Evolutionary conservation across 92 coral and sea anemone species (phyloP), one percentile per base, ranked within the genome.

Genomic region (Siderastrea siderea): DNA sequence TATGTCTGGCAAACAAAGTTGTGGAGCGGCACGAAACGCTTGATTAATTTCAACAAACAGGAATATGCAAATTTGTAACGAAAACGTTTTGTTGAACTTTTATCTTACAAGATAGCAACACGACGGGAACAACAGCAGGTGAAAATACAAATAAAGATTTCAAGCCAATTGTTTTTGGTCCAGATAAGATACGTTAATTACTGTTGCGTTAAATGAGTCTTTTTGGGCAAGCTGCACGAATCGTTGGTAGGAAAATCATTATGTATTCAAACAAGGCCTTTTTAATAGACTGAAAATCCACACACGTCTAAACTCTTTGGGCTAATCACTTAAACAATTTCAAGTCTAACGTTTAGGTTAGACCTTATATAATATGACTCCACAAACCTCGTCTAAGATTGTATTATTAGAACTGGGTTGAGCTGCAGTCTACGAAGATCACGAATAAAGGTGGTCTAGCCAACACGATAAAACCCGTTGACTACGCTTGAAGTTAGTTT

Each of bases 31-130:
- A 7, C n/a, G 7, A 13, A 11, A 7, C 60, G 57, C 48, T 12
- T 17, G 46, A 43, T 7, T 66, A 1, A 12, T 51, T 47, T 38
- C 60, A 44, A 81, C 85, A 52, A 77, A 81, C 44, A 53, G 3
- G 5, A 15, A 57, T 82, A 70, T 69, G 86, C 86, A 82, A 82
- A 70, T 69, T 69, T 82, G 57, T 47, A 47, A 47, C 43, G 17
- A 6, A 4, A 58, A 53, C 17, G 4, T 54, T 81, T 46, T 54
- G 68, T 70, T 69, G 12, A 9, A 53, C 67, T 9, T 15, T 59
- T 57, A 48, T 69, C 7, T 54, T 47, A 4, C 46, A 8, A 47
- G 17, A 46, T 11, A 55, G 11, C 14, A 9, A 13, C 84, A 43
- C 43, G 48, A 54, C 84, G 65, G 16, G 85, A 16, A 67, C 55